Evolutionary conservation across 2,113 vertebrate genomes (phyloP), one percentile per base, ranked within the genome.

Genomic region (Speoplatyrhinus poulsoni): DNA sequence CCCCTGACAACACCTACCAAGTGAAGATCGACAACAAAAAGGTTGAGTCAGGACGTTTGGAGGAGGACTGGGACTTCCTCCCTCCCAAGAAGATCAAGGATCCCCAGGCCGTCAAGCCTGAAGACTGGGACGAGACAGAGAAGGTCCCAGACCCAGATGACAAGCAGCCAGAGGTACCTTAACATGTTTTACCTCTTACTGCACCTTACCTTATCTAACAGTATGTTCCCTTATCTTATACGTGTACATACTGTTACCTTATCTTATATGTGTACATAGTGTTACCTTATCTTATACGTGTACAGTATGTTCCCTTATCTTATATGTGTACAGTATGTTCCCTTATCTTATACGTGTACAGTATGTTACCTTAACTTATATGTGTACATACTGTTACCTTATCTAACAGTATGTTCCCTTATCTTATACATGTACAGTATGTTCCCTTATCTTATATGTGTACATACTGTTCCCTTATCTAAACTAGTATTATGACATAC

Each of bases 21-120:
- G 93, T 96, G 52, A 96, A 96, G 88, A 95, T 95, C 3, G 93
- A 95, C 84, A 95, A 96, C 59, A 89, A 95, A 75, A 93, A 94
- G 72, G 93, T 95, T 2, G 93, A 92, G 72, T 91, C 91, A 13
- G 93, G 93, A 36, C 84, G 52, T 65, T 75, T 95, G 79, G 93
- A 95, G 79, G 93, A 93, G 0, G 92, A 96, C 73, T 96, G 95
- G 94, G 92, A 94, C 82, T 90, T 96, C 62, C 84, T 95, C 61
- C 93, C 92, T n/a, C 79, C 93, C 26, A 93, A 86, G 71, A 95
- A 91, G 81, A 85, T 95, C 41, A 95, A 95, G 83, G 93, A 95
- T 60, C 89, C 92, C 0, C 91, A 95, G 57, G 92, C 93, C 65
- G 86, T 84, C 75, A 95, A 94, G 80, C 93, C 93, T 62, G 93